Evolutionary conservation across 2,797 vertebrate species (phyloP).

Genomic region (Natrix natrix): DNA sequence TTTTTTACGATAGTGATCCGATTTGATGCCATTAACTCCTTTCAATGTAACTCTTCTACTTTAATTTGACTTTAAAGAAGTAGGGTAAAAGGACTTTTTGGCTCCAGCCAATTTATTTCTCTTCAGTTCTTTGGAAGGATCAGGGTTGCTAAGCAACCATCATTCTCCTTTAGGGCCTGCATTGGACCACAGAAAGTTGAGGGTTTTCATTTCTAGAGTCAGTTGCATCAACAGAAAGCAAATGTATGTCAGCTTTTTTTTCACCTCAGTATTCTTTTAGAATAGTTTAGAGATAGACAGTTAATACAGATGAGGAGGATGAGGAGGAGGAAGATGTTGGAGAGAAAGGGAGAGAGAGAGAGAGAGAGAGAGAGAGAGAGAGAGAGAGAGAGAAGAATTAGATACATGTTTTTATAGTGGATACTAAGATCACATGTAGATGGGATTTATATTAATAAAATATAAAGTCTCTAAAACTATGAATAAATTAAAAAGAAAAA

Average conservation of each 20-base stretch:
- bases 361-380: too few species aligned
- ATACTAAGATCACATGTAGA: background rate
- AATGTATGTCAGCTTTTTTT: constrained; percentile 40
- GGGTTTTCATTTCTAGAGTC: constrained; percentile 44
- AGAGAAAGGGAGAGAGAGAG: too few species aligned
- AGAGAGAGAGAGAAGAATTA: background rate
- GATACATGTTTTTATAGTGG: background rate
- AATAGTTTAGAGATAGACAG: background rate
- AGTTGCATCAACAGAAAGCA: constrained; percentile 33
- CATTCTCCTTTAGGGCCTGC: constrained; percentile 31
- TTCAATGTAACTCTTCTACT: constrained; percentile 39
- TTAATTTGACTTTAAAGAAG: constrained; percentile 56
- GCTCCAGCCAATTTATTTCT: constrained; percentile 53
- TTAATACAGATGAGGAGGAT: background rate
- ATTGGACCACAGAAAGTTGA: constrained; percentile 30
- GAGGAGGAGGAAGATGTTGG: background rate
- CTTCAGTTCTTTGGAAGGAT: constrained; percentile 51
- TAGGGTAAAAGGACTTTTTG: constrained; percentile 60
- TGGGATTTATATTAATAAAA: background rate
- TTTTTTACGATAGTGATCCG: constrained; percentile 29
- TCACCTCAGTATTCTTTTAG: constrained; percentile 16
- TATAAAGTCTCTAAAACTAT: background rate
- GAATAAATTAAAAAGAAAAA: background rate
- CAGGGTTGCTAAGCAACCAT: constrained; percentile 60
- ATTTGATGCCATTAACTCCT: background rate